phyloP scores from a whole-genome alignment of 2,113 vertebrate species.

The Dicerorhinus sumatrensis region DNA sequence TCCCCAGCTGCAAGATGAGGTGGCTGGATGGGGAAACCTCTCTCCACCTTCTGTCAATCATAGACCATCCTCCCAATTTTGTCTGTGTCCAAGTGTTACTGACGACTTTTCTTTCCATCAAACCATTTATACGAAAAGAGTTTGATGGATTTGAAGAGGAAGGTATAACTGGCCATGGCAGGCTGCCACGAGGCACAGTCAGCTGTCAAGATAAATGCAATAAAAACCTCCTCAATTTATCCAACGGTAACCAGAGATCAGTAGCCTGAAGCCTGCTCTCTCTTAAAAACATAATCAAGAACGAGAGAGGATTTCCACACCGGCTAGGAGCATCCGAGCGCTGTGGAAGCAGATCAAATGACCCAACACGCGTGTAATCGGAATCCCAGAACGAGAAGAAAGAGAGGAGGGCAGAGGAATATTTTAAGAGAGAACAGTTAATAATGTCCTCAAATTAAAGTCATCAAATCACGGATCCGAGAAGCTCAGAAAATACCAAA shows the following conservation, averaged over 20 bases:
- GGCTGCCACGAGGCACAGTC: background rate
- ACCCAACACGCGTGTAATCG: background rate
- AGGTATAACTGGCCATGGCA: background rate
- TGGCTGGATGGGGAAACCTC: background rate
- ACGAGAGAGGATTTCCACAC: background rate
- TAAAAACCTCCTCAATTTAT: background rate
- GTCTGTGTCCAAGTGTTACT: background rate
- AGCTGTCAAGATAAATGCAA: background rate
- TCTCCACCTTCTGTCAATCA: background rate
- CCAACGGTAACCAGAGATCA: background rate
- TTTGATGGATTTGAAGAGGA: background rate
- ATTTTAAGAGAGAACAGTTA: background rate
- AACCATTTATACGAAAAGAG: background rate
- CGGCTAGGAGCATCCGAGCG: background rate
- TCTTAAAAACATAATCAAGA: background rate
- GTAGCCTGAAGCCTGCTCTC: background rate
- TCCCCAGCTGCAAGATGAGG: background rate
- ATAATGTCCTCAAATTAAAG: background rate
- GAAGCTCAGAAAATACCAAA: background rate
- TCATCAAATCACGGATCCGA: background rate
- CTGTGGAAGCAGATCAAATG: background rate
- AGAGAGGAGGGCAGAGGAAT: background rate
- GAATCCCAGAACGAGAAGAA: background rate
- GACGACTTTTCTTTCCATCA: background rate
- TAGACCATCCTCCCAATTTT: background rate